Base-by-base conservation (phyloP, 2,113 vertebrate genomes). In the Brachionichthys hirsutus region DNA sequence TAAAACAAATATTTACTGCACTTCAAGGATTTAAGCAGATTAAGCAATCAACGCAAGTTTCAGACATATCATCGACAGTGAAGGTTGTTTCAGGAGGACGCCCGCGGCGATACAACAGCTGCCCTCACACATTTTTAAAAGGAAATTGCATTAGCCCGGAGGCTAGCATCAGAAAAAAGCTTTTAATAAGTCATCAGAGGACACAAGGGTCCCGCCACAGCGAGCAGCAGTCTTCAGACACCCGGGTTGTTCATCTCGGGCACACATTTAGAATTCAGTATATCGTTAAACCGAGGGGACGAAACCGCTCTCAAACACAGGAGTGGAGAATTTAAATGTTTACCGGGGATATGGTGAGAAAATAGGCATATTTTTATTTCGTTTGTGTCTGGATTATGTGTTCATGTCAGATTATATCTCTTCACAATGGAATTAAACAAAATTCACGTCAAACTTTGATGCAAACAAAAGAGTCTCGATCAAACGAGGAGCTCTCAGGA, bases 401-500 rank as follows among this genome's bases (percentile, higher is more conserved):
- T 30, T 6, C 24, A 30, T 30, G 24, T 3, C 24, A 3, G 24
- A 30, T 30, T 30, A 30, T 30, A 8, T 30, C 8, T 30, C 24
- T n/a, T n/a, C n/a, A n/a, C n/a, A n/a, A n/a, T n/a, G n/a, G n/a
- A n/a, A n/a, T n/a, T n/a, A n/a, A n/a, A n/a, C n/a, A n/a, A 30
- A 8, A 30, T 30, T 18, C 2, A n/a, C 8, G 9, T 55, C 53
- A 57, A 79, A 49, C 14, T 30, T 63, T 52, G 43, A 63, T 55
- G 62, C 20, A 57, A 67, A 62, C 62, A 79, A 70, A 70, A 70
- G 46, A 58, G 58, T 59, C 52, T 41, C 36, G 67, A 15, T 58
- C 77, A 79, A 87, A 88, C 86, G 88, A 83, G 88, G 51, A 68
- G 70, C 52, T 6, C 85, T 80, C 83, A 20, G 65, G 81, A 88